Percentiles rank a stretch among this genome's conserved stretches.
Evolutionary conservation across 2,888 invertebrate genomes (phyloP).

Genomic region (Drosophila fulvimacula): DNA sequence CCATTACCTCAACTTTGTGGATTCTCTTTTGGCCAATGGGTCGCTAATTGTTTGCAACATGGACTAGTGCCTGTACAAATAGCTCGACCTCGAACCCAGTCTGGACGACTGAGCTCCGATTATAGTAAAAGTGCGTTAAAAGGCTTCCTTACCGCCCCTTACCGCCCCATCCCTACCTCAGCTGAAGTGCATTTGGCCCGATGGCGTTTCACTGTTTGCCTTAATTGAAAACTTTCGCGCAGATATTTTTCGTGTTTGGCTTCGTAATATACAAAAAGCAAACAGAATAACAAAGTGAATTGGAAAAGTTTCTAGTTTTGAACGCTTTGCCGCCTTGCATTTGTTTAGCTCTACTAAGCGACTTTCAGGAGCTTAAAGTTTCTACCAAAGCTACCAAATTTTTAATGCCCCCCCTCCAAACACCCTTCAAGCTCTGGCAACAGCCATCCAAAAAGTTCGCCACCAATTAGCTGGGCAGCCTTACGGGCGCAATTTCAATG

Average conservation of each 20-base stretch:
- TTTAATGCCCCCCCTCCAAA: background rate
- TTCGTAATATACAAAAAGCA: slow-evolving; percentile 41
- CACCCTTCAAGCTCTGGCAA: no score
- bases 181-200: slow-evolving; percentile 49
- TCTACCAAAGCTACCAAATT: slow-evolving; percentile 28
- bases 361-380: slow-evolving; percentile 60
- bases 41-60: slow-evolving; percentile 69
- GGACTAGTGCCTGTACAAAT: slow-evolving; percentile 59
- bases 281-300: slow-evolving; percentile 52
- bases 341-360: slow-evolving; percentile 64
- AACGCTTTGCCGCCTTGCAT: slow-evolving; percentile 75
- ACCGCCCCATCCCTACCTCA: background rate
- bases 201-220: slow-evolving; percentile 70
- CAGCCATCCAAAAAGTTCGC: slow-evolving; percentile 46
- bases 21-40: slow-evolving; percentile 55
- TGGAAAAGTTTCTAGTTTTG: slow-evolving; percentile 75
- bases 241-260: slow-evolving; percentile 68
- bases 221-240: slow-evolving; percentile 75
- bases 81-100: slow-evolving; percentile 33
- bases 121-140: slow-evolving; percentile 52
- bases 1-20: slow-evolving; percentile 26
- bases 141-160: slow-evolving; percentile 38
- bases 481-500: slow-evolving; percentile 25
- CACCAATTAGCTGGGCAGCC: slow-evolving; percentile 60
- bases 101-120: slow-evolving; percentile 12